Evolutionary conservation across 2,888 invertebrate species (phyloP), one percentile per base, ranked within the genome.

Genomic region (Miltochrista miniata): DNA sequence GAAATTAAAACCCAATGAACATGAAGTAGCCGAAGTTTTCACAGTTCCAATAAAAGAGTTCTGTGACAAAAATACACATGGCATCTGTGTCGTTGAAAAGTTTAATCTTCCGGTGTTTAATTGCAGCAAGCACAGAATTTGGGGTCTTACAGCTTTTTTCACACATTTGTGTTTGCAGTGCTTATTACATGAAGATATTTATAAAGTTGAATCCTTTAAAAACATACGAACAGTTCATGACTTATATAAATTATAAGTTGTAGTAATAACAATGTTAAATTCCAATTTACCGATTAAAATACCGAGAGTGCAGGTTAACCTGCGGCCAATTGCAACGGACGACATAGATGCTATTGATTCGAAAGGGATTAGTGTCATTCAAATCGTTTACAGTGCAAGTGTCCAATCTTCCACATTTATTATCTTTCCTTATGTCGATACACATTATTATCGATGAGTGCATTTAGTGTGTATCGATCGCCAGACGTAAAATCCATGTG

Each of bases 11-110:
- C 84, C 95, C 0, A 97, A 95, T 79, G 77, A 77, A 0, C 79
- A 93, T 42, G 98, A 98, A 88, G 98, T 98, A 0, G 96, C 96
- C 34, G 94, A 95, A 65, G 95, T 95, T 0, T 97, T 97, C 70
- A 93, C 94, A 1, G 92, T 96, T 24, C 92, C 95, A 0, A 80
- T 98, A 37, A 90, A 91, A 61, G 90, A 92, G 31, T 85, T 97
- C 2, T 95, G 95, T 68, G 87, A 94, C 65, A 88, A 90, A 0
- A 74, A 88, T 0, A 92, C 93, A 44, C 93, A 93, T 66, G 92
- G 92, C 9, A 93, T 94, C 65, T 95, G 95, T 0, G 94, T 93
- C 66, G 96, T 93, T 77, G 83, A 88, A 42, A 84, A 81, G 54
- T 24, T 66, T 1, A 57, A 60, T 0, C 51, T 96, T 24, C 93